These are phyloP conservation scores for Heliconius sara DNA, from an alignment of 2,888 invertebrate species.

Conservation along the genomic window DNA sequence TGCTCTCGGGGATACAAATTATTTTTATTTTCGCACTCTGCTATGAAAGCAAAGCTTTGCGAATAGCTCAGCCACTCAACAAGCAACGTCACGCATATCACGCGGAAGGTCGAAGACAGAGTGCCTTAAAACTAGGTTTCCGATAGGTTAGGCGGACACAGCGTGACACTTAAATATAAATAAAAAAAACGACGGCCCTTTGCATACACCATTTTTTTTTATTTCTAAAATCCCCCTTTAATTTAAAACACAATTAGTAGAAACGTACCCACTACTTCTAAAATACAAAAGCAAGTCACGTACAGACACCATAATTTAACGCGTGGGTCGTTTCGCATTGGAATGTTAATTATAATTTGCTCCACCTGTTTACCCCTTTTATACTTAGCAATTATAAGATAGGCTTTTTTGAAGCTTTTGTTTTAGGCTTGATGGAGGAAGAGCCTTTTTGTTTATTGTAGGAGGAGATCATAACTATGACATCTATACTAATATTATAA, in stretches of 20 bases:
- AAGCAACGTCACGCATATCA: too few species aligned
- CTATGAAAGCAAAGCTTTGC: too few species aligned
- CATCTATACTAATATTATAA: background rate
- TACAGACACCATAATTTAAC: constrained; percentile 30
- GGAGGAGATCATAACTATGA: background rate
- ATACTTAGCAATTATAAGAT: constrained; percentile 17
- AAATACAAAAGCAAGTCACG: constrained; percentile 23
- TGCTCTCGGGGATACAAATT: too few species aligned
- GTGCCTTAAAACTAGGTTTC: too few species aligned
- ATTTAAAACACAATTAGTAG: background rate
- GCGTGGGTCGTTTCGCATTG: constrained; percentile 17
- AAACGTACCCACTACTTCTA: background rate
- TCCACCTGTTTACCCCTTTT: constrained; percentile 21
- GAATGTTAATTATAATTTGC: constrained; percentile 32
- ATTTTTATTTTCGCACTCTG: too few species aligned
- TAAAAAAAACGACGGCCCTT: background rate
- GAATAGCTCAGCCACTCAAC: too few species aligned
- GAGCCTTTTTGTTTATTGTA: background rate
- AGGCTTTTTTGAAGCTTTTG: constrained; percentile 2
- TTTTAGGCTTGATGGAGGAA: background rate
- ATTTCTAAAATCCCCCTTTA: background rate
- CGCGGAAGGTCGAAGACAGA: too few species aligned
- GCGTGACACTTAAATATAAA: too few species aligned
- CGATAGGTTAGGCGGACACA: too few species aligned
- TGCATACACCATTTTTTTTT: background rate